Base-by-base conservation (phyloP, 2,888 invertebrate genomes). In the Ethmia dodecea region DNA sequence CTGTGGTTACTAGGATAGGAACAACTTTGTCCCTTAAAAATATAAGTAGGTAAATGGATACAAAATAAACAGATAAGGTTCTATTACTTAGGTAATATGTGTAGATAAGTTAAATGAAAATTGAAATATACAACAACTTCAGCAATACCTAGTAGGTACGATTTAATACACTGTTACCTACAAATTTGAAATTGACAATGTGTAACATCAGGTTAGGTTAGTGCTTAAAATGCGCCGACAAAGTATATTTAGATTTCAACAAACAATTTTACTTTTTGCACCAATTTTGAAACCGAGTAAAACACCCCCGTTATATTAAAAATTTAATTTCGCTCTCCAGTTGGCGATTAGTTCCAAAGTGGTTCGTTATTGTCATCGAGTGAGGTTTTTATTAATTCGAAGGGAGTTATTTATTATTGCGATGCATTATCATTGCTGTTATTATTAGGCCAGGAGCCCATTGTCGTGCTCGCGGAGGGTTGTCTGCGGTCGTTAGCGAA, bases 331-430 rank as follows among this genome's bases (percentile, higher is more conserved):
- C 51, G 58, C 52, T 62, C 58, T 61, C 51, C 59, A 69, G 66
- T 68, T 69, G 64, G 70, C 73, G 74, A 81, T 81, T 79, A 76
- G 70, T 77, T 79, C 68, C 67, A 56, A 75, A 76, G 79, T 74
- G 73, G 77, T 58, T 55, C 49, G 66, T 76, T 75, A 80, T 83
- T 83, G 76, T 81, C 67, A 67, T 77, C 55, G 66, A 78, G 78
- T 77, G 76, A 80, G 74, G 63, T 78, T 84, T 83, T 79, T 81
- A 81, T 80, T 81, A 81, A 79, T 80, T 69, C 61, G 70, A 61
- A 63, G 80, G 80, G 79, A 76, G 76, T 76, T 66, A 60, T 65
- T 70, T 37, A 34, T 39, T 28, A 66, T 66, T 65, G 64, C 65
- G 61, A 60, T 46, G 57, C 67, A 73, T 74, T 76, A 78, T 80